These are phyloP conservation scores for Actinia tenebrosa DNA, from an alignment of 64 coral and sea anemone genomes.

Conservation along the genomic window DNA sequence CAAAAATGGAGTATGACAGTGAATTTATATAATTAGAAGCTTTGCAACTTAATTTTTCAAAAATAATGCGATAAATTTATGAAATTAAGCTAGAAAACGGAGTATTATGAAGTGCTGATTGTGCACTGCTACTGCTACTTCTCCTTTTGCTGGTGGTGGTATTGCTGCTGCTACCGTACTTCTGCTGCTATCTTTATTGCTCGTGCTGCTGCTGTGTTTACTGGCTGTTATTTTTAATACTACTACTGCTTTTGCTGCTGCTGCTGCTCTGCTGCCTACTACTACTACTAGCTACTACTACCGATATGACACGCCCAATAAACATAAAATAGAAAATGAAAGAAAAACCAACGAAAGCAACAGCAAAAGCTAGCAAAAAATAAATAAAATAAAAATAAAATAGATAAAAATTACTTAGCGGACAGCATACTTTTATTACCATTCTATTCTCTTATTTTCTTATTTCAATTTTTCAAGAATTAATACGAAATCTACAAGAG, in stretches of 20 bases:
- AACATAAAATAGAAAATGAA: neutral
- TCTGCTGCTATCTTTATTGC: neutral
- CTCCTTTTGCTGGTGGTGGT: neutral
- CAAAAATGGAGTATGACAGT: too few species aligned
- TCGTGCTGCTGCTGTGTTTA: neutral
- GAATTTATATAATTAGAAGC: too few species aligned
- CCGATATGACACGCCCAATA: neutral
- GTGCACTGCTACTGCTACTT: neutral
- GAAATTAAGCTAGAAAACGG: too few species aligned
- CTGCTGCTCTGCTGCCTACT: neutral
- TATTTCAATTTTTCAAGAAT: neutral
- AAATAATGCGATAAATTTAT: too few species aligned
- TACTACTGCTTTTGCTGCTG: neutral
- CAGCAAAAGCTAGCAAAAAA: neutral
- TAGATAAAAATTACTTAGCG: too few species aligned
- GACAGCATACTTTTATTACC: neutral
- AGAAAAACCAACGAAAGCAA: neutral
- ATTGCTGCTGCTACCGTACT: neutral
- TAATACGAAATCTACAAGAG: neutral
- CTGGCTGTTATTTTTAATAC: too few species aligned
- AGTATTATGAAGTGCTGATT: too few species aligned
- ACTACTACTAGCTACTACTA: neutral
- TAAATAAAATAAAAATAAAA: neutral
- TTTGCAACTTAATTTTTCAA: too few species aligned
- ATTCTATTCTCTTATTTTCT: neutral